Evolutionary conservation across 2,113 vertebrate species (phyloP).

Genomic region (Natator depressus): DNA sequence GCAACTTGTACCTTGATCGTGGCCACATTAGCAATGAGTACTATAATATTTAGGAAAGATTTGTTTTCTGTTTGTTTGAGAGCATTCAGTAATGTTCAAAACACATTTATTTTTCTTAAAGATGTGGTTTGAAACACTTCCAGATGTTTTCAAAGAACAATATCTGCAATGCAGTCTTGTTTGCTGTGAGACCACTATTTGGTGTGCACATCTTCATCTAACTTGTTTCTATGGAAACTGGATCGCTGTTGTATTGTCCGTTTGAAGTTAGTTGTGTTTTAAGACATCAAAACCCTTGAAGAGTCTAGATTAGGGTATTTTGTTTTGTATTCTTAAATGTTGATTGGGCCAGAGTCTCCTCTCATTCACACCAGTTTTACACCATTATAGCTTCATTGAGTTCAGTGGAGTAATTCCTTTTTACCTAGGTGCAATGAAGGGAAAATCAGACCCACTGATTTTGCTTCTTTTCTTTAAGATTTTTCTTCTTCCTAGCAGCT

Average conservation of each 20-base stretch:
- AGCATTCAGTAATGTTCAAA: not conserved
- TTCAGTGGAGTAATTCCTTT: not conserved
- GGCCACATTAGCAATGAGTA: not conserved
- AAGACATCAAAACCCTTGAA: not conserved
- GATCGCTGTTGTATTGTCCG: not conserved
- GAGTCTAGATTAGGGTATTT: not conserved
- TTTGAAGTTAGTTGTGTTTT: conserved; percentile 36
- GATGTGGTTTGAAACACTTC: conserved; percentile 5
- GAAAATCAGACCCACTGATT: not conserved
- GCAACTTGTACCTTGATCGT: not conserved
- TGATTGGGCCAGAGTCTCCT: not conserved
- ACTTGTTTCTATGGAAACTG: conserved; percentile 49
- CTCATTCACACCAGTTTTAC: not conserved
- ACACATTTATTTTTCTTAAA: not conserved
- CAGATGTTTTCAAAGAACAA: not conserved
- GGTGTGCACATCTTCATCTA: not conserved
- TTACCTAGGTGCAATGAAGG: not conserved
- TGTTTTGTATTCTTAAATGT: not conserved
- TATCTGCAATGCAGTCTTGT: not conserved
- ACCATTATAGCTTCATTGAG: not conserved
- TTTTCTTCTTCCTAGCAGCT: not conserved
- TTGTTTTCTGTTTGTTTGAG: not conserved
- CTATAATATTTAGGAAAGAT: not conserved
- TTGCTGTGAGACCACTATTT: conserved; percentile 10
- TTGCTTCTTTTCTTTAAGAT: not conserved